Evolutionary conservation across 2,888 invertebrate genomes (phyloP).

Genomic region (Acanthacorydalis orientalis): DNA sequence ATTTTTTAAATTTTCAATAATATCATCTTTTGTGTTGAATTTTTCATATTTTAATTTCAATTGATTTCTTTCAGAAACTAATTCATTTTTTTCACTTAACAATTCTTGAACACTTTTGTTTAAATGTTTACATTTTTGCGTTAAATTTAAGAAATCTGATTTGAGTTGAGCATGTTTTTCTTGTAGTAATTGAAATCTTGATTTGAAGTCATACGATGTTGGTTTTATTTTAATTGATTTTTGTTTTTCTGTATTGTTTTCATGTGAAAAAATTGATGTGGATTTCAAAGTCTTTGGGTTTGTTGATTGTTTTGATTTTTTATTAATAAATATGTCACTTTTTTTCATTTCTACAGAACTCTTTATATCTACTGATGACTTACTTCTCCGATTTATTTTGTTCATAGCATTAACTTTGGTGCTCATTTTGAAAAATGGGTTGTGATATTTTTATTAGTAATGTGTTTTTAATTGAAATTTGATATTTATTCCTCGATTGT

Average conservation of each 20-base stretch:
- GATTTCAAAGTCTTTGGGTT: too few relatives aligned
- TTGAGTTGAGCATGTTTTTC: slow-evolving; percentile 40
- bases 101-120: slow-evolving; percentile 32
- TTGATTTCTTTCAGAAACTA: slow-evolving; percentile 13
- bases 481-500: too few relatives aligned
- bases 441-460: too few relatives aligned
- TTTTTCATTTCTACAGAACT: too few relatives aligned
- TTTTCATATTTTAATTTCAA: background rate
- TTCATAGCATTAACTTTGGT: too few relatives aligned
- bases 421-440: too few relatives aligned
- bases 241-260: background rate
- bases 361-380: too few relatives aligned
- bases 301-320: too few relatives aligned
- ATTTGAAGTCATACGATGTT: slow-evolving; percentile 46
- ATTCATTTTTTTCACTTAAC: slow-evolving; percentile 17
- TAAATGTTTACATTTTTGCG: slow-evolving; percentile 29
- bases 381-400: too few relatives aligned
- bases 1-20: slow-evolving; percentile 20
- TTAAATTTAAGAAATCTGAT: slow-evolving; percentile 31
- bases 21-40: slow-evolving; percentile 7
- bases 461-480: too few relatives aligned
- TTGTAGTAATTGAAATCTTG: slow-evolving; percentile 34
- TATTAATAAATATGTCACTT: too few relatives aligned
- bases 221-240: slow-evolving; percentile 23
- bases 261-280: background rate